These are phyloP conservation scores for Scaptomyza polygonia DNA, from an alignment of 2,888 invertebrate genomes.

Conservation along the genomic window DNA sequence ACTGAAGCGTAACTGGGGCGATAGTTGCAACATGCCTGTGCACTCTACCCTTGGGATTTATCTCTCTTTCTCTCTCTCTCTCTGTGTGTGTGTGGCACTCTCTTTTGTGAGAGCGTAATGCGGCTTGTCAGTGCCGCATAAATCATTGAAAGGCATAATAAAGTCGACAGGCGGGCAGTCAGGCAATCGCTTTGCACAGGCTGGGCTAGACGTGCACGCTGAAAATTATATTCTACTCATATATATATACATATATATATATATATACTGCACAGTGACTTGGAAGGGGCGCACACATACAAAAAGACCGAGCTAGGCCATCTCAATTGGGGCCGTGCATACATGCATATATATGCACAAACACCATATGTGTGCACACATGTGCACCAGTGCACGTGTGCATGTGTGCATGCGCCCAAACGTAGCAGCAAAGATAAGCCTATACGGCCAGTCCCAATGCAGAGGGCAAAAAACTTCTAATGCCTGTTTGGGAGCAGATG, in stretches of 20 bases:
- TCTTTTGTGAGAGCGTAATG: conserved; percentile 46
- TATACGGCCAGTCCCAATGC: conserved; percentile 20
- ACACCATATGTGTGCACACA: not conserved
- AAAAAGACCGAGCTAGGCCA: conserved; percentile 21
- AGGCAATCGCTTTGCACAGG: conserved; percentile 31
- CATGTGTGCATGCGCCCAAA: conserved; percentile 35
- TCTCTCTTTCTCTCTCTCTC: not conserved
- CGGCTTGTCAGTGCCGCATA: conserved; percentile 53
- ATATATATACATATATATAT: not conserved
- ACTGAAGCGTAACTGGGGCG: conserved; percentile 39
- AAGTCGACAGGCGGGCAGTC: conserved; percentile 48
- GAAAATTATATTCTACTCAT: conserved; percentile 19
- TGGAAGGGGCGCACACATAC: conserved; percentile 10
- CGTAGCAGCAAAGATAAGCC: conserved; percentile 63
- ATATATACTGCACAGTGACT: not conserved
- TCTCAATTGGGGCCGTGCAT: conserved; percentile 50
- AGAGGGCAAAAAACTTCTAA: conserved; percentile 72
- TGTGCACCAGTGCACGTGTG: not conserved
- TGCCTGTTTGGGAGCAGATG: conserved; percentile 23
- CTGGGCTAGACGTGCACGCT: conserved; percentile 18
- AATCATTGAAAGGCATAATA: conserved; percentile 70
- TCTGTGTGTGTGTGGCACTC: too few species aligned
- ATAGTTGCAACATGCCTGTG: conserved; percentile 17
- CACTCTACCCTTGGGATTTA: conserved; percentile 10
- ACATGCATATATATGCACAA: conserved; percentile 11